Evolutionary conservation across 2,888 invertebrate species (phyloP), one percentile per base, ranked within the genome.

Genomic region (Drosophila nr. perissopoda): DNA sequence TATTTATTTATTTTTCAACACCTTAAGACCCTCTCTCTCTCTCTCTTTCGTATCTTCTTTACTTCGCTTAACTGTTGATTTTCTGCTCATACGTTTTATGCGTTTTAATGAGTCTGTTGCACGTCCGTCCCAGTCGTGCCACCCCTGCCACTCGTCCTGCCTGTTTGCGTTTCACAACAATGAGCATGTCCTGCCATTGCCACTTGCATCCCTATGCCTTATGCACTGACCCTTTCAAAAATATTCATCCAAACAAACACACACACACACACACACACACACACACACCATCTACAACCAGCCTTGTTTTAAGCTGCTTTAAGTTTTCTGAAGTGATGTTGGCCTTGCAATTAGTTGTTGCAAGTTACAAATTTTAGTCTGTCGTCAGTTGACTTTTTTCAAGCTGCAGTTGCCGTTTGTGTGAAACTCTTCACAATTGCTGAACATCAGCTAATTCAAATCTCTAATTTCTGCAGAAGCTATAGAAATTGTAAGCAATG

Each of bases 311-410:
- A 29, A 29, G 29, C 2, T 7, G 29, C 82, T 76, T 84, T 74
- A 86, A 76, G 67, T 74, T 70, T 78, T 78, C 83, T 82, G 74
- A 86, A 89, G 86, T 48, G 76, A 71, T 76, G 69, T 79, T 88
- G 90, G 79, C 90, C 90, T 88, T 90, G 89, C 90, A 85, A 85
- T 90, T 85, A 90, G 90, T 83, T 84, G 42, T 42, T 16, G 45
- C 21, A 25, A 8, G 25, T 25, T 45, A 7, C 21, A 4, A 16
- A 13, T 45, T 21, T 7, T 4, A 16, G 7, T 45, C 45, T 60
- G 53, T 64, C 66, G 68, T 70, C 70, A 72, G 67, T 57, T 65
- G 66, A 51, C 59, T 45, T 21, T n/a, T 48, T 51, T 45, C 67
- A 58, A 40, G 57, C 80, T 61, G 52, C 66, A 42, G 56, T 52